Evolutionary conservation across 2,888 invertebrate species (phyloP).

Genomic region (Clivina fossor): DNA sequence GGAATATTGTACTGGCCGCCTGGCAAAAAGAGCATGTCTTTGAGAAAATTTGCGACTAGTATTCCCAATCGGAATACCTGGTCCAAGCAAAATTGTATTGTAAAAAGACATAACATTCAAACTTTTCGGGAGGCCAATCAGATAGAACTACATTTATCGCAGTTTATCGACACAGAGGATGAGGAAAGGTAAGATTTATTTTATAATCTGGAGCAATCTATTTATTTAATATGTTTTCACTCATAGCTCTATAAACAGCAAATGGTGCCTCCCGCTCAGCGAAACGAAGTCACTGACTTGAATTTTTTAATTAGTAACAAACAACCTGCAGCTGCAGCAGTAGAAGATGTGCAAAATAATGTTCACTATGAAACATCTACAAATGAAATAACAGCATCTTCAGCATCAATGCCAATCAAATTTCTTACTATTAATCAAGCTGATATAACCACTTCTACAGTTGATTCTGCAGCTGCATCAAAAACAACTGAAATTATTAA

Average conservation of each 20-base stretch:
- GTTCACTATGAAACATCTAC: neutral
- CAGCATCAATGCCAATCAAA: neutral
- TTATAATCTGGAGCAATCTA: conserved; percentile 2
- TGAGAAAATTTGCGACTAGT: neutral
- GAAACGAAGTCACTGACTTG: neutral
- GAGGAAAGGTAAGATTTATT: conserved; percentile 8
- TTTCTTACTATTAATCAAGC: neutral
- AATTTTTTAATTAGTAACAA: neutral
- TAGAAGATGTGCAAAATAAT: neutral
- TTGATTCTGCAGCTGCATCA: neutral
- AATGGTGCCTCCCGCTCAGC: neutral
- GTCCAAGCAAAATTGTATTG: conserved; percentile 6
- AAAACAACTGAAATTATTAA: no score
- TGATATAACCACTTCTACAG: neutral
- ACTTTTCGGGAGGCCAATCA: neutral
- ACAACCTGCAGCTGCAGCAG: conserved; percentile 3
- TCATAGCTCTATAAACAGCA: neutral
- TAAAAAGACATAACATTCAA: neutral
- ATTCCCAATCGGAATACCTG: neutral
- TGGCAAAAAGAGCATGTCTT: conserved; percentile 4
- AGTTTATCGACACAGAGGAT: conserved; percentile 6
- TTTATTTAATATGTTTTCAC: neutral
- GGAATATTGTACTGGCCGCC: conserved; percentile 1
- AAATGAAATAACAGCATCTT: neutral
- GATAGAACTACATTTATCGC: neutral